A percentile compares a stretch with the other conserved stretches of the same genome.
Evolutionary conservation across 2,888 invertebrate species (phyloP).

Genomic region (Eupithecia tripunctaria): DNA sequence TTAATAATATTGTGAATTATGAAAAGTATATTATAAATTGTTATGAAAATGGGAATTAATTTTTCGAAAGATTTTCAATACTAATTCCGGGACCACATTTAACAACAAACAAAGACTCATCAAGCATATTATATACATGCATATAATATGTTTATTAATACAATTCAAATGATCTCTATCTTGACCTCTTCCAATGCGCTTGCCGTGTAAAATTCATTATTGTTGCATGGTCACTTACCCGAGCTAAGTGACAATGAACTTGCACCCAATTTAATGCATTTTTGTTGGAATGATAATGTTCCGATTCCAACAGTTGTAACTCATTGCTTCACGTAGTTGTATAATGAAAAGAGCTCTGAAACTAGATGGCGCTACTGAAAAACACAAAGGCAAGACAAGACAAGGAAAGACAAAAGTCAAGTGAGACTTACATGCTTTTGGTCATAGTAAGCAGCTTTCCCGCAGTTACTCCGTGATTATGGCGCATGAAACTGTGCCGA

Average conservation of each 20-base stretch:
- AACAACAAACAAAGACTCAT: neutral
- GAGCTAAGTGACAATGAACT: constrained; percentile 16
- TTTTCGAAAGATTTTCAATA: neutral
- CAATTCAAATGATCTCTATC: constrained; percentile 3
- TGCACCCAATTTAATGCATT: neutral
- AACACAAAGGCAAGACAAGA: neutral
- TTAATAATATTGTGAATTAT: neutral
- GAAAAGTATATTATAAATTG: neutral
- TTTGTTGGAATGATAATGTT: neutral
- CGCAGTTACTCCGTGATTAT: too few species aligned
- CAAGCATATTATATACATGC: neutral
- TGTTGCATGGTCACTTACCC: constrained; percentile 14
- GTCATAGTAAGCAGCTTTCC: too few species aligned
- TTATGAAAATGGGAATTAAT: neutral
- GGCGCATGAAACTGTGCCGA: too few species aligned
- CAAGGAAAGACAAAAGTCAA: neutral
- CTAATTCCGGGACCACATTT: neutral
- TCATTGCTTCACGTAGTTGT: neutral
- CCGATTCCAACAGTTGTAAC: neutral
- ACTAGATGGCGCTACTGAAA: neutral
- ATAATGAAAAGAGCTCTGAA: neutral
- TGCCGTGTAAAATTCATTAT: constrained; percentile 35
- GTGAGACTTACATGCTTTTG: neutral
- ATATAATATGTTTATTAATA: neutral
- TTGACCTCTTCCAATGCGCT: constrained; percentile 23